Evolutionary conservation across 2,797 vertebrate genomes (phyloP).

Genomic region (Muscicapa comitata): DNA sequence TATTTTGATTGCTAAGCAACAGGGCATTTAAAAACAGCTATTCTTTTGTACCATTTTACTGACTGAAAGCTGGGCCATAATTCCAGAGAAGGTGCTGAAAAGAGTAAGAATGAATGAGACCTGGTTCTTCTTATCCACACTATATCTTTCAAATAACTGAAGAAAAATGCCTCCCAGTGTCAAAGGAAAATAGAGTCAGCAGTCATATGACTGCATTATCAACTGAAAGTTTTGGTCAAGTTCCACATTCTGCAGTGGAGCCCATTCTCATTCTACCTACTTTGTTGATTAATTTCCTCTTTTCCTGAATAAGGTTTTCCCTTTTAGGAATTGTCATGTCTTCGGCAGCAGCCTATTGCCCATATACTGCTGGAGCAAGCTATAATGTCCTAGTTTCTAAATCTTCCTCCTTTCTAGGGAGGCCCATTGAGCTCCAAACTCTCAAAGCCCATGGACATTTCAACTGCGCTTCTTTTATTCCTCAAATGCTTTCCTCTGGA

Average conservation of each 20-base stretch:
- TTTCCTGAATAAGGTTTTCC: neutral
- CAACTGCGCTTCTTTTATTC: neutral
- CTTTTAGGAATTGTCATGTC: neutral
- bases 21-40: neutral
- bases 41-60: neutral
- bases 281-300: neutral
- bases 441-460: neutral
- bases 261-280: neutral
- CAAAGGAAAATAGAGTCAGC: neutral
- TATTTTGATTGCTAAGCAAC: neutral
- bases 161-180: neutral
- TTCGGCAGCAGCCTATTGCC: neutral
- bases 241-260: neutral
- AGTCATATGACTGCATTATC: neutral
- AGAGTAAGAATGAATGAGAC: neutral
- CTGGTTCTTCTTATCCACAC: neutral
- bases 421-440: neutral
- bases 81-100: neutral
- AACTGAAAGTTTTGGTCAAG: neutral
- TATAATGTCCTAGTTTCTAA: neutral
- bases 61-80: neutral
- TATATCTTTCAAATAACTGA: neutral
- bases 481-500: neutral
- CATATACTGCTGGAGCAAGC: neutral
- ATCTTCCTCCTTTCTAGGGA: neutral